A percentile compares a stretch with the other conserved stretches of the same genome.
These are phyloP conservation scores for Leucophenga varia DNA, from an alignment of 1,140 invertebrate genomes.

Conservation along the genomic window DNA sequence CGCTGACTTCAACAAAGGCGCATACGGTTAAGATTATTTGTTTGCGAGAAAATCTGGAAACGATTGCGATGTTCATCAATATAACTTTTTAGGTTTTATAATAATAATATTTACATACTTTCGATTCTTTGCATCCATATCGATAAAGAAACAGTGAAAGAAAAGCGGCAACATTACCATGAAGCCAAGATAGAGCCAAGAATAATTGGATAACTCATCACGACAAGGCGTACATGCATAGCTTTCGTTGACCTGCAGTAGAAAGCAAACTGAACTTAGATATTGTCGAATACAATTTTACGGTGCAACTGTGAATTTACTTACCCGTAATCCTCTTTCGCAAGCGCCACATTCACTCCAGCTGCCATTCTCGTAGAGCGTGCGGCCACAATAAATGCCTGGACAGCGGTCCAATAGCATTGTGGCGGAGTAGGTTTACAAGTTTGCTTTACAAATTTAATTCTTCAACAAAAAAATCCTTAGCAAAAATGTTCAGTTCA, in stretches of 20 bases:
- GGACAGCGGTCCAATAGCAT: slow-evolving; percentile 69
- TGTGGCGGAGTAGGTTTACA: too few species aligned
- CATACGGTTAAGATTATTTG: slow-evolving; percentile 73
- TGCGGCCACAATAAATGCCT: slow-evolving; percentile 83
- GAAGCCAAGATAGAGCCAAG: slow-evolving; percentile 92
- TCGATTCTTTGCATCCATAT: slow-evolving; percentile 74
- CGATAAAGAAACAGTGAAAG: slow-evolving; percentile 90
- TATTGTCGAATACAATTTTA: slow-evolving; percentile 9
- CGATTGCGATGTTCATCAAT: not conserved
- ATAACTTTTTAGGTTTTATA: not conserved
- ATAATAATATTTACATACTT: slow-evolving; percentile 59
- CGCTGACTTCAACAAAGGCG: slow-evolving; percentile 76
- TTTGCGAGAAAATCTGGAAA: slow-evolving; percentile 68
- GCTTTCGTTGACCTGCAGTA: slow-evolving; percentile 58
- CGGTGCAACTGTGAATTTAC: not conserved
- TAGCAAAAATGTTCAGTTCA: too few species aligned
- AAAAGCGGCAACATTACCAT: slow-evolving; percentile 84
- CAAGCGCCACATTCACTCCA: slow-evolving; percentile 84
- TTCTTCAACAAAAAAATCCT: too few species aligned
- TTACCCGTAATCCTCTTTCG: slow-evolving; percentile 73
- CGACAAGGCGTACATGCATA: slow-evolving; percentile 73
- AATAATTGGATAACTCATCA: slow-evolving; percentile 79
- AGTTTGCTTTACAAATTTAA: too few species aligned
- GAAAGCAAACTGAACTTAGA: too few species aligned
- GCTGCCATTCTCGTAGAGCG: slow-evolving; percentile 64